Evolutionary conservation across 1,140 invertebrate genomes (phyloP).

Genomic region (Idris sp.): DNA sequence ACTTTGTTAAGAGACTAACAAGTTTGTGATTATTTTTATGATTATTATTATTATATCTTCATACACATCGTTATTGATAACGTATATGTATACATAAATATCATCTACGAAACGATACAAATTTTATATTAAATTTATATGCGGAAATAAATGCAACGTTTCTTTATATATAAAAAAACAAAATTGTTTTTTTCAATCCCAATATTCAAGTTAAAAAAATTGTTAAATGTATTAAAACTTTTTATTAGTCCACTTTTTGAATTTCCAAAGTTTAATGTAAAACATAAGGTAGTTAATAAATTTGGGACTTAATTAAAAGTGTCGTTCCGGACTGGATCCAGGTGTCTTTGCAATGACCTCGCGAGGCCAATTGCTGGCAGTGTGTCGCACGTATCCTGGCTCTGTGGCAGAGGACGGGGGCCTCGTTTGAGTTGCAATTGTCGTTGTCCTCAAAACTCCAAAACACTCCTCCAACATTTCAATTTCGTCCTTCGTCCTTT

Average conservation of each 20-base stretch:
- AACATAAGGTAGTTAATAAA: too few species aligned
- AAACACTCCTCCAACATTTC: conserved; percentile 76
- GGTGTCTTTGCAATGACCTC: conserved; percentile 79
- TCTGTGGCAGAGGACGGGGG: conserved; percentile 81
- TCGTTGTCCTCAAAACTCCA: conserved; percentile 75
- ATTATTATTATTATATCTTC: conserved; percentile 60
- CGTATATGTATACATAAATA: conserved; percentile 64
- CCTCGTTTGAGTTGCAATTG: conserved; percentile 74
- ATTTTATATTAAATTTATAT: conserved; percentile 69
- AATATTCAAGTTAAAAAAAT: conserved; percentile 8
- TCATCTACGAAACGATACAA: conserved; percentile 64
- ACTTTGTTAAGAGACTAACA: conserved; percentile 74
- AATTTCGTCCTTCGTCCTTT: conserved; percentile 69
- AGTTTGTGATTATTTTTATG: conserved; percentile 71
- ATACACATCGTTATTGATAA: conserved; percentile 50
- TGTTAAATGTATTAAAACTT: too few species aligned
- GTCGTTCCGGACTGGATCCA: conserved; percentile 80
- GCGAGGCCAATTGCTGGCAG: conserved; percentile 83
- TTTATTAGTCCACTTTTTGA: too few species aligned
- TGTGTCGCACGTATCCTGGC: conserved; percentile 84
- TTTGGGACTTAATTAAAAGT: conserved; percentile 33
- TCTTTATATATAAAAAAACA: conserved; percentile 32
- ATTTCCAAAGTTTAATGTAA: too few species aligned
- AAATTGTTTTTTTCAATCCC: background rate
- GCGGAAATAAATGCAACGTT: conserved; percentile 59